Conservation (phyloP, 2,888 invertebrate genomes). For the Pteria penguin region DNA sequence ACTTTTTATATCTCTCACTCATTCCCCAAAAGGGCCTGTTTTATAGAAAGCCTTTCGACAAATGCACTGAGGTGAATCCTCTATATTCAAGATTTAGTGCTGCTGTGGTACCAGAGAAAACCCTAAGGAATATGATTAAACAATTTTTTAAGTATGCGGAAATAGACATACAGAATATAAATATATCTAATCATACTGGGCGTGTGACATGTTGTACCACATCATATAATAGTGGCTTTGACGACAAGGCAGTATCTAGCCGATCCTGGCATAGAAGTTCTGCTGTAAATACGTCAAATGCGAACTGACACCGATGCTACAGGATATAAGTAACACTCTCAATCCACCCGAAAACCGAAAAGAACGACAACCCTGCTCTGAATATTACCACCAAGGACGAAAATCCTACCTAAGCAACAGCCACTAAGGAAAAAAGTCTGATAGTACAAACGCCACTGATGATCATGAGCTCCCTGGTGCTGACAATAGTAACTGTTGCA, state of each 20-base stretch:
- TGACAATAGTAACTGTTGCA: too few relatives aligned
- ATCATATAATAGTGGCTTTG: constrained; percentile 19
- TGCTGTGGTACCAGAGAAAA: neutral
- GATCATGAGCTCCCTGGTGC: too few relatives aligned
- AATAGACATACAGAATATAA: neutral
- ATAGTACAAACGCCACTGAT: too few relatives aligned
- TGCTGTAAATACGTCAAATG: too few relatives aligned
- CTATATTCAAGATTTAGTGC: neutral
- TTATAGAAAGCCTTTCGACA: neutral
- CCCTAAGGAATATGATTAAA: neutral
- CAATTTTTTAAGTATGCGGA: too few relatives aligned
- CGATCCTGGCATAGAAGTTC: neutral
- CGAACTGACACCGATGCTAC: too few relatives aligned
- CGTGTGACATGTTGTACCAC: constrained; percentile 23
- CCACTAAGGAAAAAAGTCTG: too few relatives aligned
- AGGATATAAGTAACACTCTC: too few relatives aligned
- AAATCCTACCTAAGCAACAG: too few relatives aligned
- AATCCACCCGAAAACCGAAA: too few relatives aligned
- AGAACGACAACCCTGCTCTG: too few relatives aligned
- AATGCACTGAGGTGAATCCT: neutral
- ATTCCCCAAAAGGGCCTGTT: neutral
- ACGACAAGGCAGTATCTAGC: neutral
- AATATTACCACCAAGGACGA: too few relatives aligned
- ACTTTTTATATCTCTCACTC: neutral
- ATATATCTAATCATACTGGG: constrained; percentile 23